A percentile compares a stretch with the other conserved stretches of the same genome.
phyloP scores from a whole-genome alignment of 2,888 invertebrate species.

The Clostera curtula region DNA sequence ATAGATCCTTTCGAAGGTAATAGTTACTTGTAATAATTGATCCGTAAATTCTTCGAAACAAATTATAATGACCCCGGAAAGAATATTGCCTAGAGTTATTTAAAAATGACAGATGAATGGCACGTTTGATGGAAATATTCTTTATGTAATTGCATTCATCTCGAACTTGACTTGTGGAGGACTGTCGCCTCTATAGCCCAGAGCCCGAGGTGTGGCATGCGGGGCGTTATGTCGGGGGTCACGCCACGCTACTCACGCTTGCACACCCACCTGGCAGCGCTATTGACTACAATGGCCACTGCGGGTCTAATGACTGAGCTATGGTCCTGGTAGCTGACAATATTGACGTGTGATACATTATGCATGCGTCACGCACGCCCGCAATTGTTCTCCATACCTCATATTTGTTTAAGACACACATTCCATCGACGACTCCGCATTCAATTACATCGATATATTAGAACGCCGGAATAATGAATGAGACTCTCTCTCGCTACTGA shows the following conservation, averaged over 20 bases:
- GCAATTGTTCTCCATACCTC: slow-evolving; percentile 44
- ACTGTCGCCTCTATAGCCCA: too few relatives aligned
- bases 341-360: slow-evolving; percentile 58
- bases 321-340: slow-evolving; percentile 58
- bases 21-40: too few relatives aligned
- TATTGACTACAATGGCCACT: slow-evolving; percentile 68
- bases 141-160: too few relatives aligned
- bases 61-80: too few relatives aligned
- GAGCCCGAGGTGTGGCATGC: too few relatives aligned
- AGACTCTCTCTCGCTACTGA: slow-evolving; percentile 52
- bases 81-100: too few relatives aligned
- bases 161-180: too few relatives aligned
- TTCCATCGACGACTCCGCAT: slow-evolving; percentile 17
- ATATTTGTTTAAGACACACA: slow-evolving; percentile 30
- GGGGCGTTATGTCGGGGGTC: slow-evolving; percentile 41
- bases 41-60: too few relatives aligned
- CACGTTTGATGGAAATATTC: too few relatives aligned
- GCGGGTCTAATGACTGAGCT: slow-evolving; percentile 54
- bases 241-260: slow-evolving; percentile 53
- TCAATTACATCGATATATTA: slow-evolving; percentile 29
- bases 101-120: too few relatives aligned
- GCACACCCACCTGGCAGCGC: slow-evolving; percentile 66
- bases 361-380: slow-evolving; percentile 40
- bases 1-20: too few relatives aligned
- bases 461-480: slow-evolving; percentile 52